Evolutionary conservation across 2,888 invertebrate species (phyloP).

Genomic region (Ochropleura plecta): DNA sequence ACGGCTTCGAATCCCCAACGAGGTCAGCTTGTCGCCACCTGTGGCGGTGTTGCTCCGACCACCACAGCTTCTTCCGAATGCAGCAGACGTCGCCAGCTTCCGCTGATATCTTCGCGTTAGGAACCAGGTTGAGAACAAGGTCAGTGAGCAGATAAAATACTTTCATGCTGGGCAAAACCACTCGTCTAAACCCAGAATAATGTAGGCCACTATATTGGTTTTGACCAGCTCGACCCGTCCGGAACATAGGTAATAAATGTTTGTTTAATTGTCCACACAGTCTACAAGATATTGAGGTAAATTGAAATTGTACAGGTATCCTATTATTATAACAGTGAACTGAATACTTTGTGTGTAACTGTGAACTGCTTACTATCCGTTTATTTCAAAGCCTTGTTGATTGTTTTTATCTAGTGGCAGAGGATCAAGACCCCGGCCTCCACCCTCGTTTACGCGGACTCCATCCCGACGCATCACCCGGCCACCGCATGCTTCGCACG

Average conservation of each 20-base stretch:
- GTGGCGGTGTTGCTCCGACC: constrained; percentile 99
- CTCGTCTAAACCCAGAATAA: background rate
- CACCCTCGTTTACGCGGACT: constrained; percentile 94
- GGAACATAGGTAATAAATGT: background rate
- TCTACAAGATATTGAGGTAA: background rate
- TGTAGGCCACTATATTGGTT: background rate
- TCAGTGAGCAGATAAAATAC: constrained; percentile 70
- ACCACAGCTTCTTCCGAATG: constrained; percentile 97
- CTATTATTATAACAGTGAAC: background rate
- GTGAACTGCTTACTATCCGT: background rate
- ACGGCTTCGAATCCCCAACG: constrained; percentile 98
- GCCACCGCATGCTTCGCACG: constrained; percentile 83
- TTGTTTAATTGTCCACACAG: too few relatives aligned
- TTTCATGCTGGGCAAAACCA: background rate
- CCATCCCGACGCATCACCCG: constrained; percentile 94
- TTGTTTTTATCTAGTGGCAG: constrained; percentile 88
- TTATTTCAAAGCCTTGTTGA: background rate
- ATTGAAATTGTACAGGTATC: background rate
- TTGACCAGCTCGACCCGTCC: background rate
- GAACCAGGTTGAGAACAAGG: constrained; percentile 95
- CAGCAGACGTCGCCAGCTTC: constrained; percentile 95
- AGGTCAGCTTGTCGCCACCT: constrained; percentile 98
- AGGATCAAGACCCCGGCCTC: constrained; percentile 90
- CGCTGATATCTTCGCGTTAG: constrained; percentile 94
- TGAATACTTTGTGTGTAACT: background rate